A percentile compares a stretch with the other conserved stretches of the same genome.
Evolutionary conservation across 2,113 vertebrate genomes (phyloP).

Genomic region (Entelurus aequoreus): DNA sequence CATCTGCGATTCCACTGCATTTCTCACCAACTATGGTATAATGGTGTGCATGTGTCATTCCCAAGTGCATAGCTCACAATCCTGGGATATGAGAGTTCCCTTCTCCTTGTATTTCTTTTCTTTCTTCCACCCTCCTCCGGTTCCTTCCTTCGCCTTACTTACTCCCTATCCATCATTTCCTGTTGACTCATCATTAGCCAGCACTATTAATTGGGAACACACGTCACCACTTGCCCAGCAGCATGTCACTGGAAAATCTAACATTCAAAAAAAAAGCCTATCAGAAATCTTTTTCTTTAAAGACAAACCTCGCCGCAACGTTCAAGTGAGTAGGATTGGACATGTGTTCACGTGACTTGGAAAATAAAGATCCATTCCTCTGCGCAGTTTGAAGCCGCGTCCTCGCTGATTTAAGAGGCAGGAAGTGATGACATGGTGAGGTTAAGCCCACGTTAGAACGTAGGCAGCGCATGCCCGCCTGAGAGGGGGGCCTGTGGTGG

Average conservation of each 20-base stretch:
- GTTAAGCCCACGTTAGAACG: conserved; percentile 22
- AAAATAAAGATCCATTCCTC: not conserved
- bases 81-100: conserved; percentile 29
- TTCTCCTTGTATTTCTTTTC: conserved; percentile 31
- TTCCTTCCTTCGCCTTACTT: conserved; percentile 44
- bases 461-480: conserved; percentile 27
- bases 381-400: conserved; percentile 14
- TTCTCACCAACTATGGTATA: conserved; percentile 31
- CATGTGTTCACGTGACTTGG: not conserved
- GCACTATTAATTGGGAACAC: conserved; percentile 26
- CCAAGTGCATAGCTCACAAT: conserved; percentile 43
- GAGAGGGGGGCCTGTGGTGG: conserved; percentile 33
- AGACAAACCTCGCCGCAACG: not conserved
- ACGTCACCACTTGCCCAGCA: conserved; percentile 7
- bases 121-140: conserved; percentile 34
- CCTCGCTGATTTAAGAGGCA: conserved; percentile 15
- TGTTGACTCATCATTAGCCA: conserved; percentile 60
- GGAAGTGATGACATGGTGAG: conserved; percentile 57
- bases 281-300: not conserved
- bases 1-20: conserved; percentile 35
- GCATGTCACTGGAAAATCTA: conserved; percentile 8
- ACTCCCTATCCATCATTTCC: conserved; percentile 56
- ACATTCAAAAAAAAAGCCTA: not conserved
- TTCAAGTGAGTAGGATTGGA: not conserved
- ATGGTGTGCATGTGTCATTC: conserved; percentile 4